Evolutionary conservation across 1,140 invertebrate species (phyloP), one percentile per base, ranked within the genome.

Genomic region (Brachionus rubens): DNA sequence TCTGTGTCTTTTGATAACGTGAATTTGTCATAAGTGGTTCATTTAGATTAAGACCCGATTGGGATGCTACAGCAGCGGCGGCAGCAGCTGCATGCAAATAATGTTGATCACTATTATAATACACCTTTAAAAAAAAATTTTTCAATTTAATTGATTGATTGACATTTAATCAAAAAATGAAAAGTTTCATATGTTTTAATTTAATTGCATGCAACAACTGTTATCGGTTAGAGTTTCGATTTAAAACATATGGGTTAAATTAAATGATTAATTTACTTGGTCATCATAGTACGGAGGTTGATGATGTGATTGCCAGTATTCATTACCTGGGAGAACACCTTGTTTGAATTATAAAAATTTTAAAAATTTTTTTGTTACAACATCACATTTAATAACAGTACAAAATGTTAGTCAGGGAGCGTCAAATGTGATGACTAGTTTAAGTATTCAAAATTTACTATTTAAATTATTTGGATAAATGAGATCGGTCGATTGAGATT

Each of bases 241-340:
- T 24, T 6, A 36, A 40, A 59, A 59, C 30, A 19, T 9, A 36
- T 36, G 5, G 5, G n/a, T 46, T 46, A 4, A 46, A 14, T 3
- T 7, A 14, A 14, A 14, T 14, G 14, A 46, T 7, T 7, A 7
- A 46, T 7, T 46, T 46, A 65, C 59, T 41, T 65, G 59, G 9
- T 65, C 59, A 65, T 65, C 59, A 21, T 65, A 65, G 40, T 65
- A 65, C 14, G 59, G 59, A 10, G 59, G 7, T 19, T 65, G 43
- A 14, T 46, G 59, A 65, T 65, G 59, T 10, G 36, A 21, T 24
- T 65, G 59, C 59, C 59, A 65, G n/a, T 65, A 65, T 24, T 65
- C 59, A 43, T 59, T 59, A 59, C 28, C 28, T 6, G 54, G 54
- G 28, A 59, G 10, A 5, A 59, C 14, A 40, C 54, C 54, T 59